phyloP scores from a whole-genome alignment of 2,113 vertebrate species.

The Eolophus roseicapilla region DNA sequence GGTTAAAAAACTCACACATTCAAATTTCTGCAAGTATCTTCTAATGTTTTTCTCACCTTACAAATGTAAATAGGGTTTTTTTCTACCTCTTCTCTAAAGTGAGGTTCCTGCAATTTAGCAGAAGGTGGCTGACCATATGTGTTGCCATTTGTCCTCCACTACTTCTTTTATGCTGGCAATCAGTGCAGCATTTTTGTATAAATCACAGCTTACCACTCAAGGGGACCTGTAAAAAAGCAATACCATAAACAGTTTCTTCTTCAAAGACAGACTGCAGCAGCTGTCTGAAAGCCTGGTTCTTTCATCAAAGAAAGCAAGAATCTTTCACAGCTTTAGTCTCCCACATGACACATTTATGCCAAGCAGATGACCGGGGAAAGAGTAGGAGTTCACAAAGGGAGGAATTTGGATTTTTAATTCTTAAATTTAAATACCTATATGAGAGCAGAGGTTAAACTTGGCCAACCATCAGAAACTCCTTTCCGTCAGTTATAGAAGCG shows the following conservation, averaged over 20 bases:
- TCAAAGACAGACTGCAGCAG: constrained; percentile 7
- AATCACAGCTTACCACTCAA: constrained; percentile 17
- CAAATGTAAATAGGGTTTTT: neutral
- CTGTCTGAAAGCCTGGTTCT: constrained; percentile 7
- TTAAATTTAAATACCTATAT: neutral
- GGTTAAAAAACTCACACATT: neutral
- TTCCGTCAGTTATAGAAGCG: neutral
- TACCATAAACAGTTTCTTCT: constrained; percentile 3
- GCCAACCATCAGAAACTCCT: neutral
- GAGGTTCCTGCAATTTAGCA: neutral
- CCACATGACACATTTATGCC: neutral
- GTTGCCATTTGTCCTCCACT: constrained; percentile 34
- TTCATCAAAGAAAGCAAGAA: neutral
- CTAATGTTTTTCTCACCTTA: neutral
- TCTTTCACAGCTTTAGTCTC: neutral
- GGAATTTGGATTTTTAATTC: neutral
- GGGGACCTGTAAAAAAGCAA: neutral
- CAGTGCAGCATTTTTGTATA: neutral
- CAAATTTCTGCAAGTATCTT: neutral
- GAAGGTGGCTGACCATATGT: neutral
- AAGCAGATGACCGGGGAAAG: neutral
- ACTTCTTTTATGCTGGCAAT: neutral
- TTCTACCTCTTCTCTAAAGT: neutral
- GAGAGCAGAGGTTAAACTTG: neutral
- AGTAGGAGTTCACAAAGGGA: neutral